Conservation (phyloP, 2,113 vertebrate genomes). For the Dicentrarchus labrax region DNA sequence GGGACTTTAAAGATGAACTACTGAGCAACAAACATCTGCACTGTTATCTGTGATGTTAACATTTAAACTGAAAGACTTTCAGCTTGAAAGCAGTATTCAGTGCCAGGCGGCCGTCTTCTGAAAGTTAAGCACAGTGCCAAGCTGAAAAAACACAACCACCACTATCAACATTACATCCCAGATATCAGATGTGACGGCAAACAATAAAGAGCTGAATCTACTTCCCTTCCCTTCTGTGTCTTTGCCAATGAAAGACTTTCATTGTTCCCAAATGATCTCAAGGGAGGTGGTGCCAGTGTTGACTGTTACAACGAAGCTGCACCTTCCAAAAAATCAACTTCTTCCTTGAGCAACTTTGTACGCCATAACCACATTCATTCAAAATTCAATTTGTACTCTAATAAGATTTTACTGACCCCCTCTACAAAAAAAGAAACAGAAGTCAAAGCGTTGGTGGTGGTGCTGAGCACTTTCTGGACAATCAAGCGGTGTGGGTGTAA, state of each 20-base stretch:
- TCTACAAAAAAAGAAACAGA: neutral
- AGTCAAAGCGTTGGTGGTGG: neutral
- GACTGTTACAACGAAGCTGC: neutral
- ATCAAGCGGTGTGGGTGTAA: neutral
- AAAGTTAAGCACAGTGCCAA: constrained; percentile 9
- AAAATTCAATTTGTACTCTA: neutral
- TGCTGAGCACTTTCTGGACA: neutral
- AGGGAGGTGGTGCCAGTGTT: neutral
- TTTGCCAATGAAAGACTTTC: constrained; percentile 29
- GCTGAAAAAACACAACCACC: neutral
- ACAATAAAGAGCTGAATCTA: constrained; percentile 27
- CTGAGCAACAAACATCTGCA: neutral
- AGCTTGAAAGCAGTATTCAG: neutral
- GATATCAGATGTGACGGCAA: constrained; percentile 31
- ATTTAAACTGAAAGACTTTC: neutral
- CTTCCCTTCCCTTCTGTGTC: constrained; percentile 1
- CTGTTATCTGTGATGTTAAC: neutral
- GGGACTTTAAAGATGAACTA: neutral
- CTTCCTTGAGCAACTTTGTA: neutral
- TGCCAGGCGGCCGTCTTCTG: neutral
- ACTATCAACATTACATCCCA: constrained; percentile 16
- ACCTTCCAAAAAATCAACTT: neutral
- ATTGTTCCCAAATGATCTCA: constrained; percentile 32
- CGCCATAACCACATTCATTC: neutral
- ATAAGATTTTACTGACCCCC: neutral